Percentiles rank a stretch among this genome's conserved stretches.
Evolutionary conservation across 2,113 vertebrate species (phyloP).

Genomic region (Nycticorax nycticorax): DNA sequence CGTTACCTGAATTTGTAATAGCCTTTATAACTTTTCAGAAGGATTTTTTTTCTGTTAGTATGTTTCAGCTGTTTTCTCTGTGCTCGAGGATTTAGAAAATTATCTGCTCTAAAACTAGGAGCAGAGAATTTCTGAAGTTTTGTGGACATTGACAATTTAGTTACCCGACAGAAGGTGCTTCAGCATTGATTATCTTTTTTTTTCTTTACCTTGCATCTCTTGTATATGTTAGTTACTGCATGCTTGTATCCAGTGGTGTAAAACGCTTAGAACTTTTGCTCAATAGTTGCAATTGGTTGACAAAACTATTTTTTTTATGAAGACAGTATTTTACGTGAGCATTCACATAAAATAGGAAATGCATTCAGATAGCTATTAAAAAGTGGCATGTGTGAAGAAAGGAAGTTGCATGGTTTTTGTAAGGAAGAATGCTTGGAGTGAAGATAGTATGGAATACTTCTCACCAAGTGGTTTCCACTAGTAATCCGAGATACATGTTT

Average conservation of each 20-base stretch:
- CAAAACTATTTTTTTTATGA: not conserved
- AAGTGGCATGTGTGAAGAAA: not conserved
- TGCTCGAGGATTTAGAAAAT: not conserved
- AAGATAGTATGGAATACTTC: not conserved
- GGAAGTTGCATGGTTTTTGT: not conserved
- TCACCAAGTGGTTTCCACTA: not conserved
- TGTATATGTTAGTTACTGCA: not conserved
- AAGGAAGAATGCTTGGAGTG: not conserved
- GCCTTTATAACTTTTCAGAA: not conserved
- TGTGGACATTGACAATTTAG: not conserved
- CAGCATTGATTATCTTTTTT: not conserved
- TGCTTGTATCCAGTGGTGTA: not conserved
- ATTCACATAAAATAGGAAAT: not conserved
- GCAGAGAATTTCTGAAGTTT: not conserved
- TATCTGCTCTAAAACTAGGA: not conserved
- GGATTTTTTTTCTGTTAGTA: not conserved
- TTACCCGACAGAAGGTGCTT: not conserved
- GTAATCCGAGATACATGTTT: not conserved
- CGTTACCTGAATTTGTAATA: not conserved
- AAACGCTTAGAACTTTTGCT: not conserved
- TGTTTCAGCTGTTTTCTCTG: not conserved
- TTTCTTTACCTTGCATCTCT: not conserved
- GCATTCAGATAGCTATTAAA: not conserved
- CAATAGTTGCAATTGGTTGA: not conserved
- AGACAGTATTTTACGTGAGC: not conserved